Evolutionary conservation across 2,888 invertebrate genomes (phyloP).

Genomic region (Eledona agricola): DNA sequence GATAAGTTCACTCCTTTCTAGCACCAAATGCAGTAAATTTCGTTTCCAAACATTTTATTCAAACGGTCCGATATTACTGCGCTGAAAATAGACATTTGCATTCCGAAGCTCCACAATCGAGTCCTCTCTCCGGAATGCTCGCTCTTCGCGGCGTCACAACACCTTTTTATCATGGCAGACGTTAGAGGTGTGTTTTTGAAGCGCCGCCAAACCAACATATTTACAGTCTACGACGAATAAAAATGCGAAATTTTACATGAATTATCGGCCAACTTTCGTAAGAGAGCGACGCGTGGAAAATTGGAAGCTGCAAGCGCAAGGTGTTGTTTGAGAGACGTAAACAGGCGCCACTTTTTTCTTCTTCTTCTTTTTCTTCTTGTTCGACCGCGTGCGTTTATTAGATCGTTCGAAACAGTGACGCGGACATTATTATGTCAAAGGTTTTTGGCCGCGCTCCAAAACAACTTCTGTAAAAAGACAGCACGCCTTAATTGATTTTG

Average conservation of each 20-base stretch:
- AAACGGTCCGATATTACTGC: conserved; percentile 33
- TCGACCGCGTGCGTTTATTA: conserved; percentile 20
- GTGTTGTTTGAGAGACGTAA: too few relatives aligned
- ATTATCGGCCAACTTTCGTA: conserved; percentile 19
- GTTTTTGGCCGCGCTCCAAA: conserved; percentile 28
- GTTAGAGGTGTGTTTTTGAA: conserved; percentile 16
- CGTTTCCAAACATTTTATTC: conserved; percentile 33
- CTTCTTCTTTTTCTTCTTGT: too few relatives aligned
- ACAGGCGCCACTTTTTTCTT: too few relatives aligned
- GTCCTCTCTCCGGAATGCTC: conserved; percentile 20
- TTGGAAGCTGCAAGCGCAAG: conserved; percentile 17
- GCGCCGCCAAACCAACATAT: conserved; percentile 18
- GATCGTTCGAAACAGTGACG: conserved; percentile 26
- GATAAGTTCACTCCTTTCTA: not conserved
- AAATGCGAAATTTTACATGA: conserved; percentile 17
- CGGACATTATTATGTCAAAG: conserved; percentile 35
- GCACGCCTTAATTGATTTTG: conserved; percentile 45
- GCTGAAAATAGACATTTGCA: conserved; percentile 42
- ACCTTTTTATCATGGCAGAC: conserved; percentile 21
- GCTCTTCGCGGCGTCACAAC: conserved; percentile 27
- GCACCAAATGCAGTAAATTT: conserved; percentile 18
- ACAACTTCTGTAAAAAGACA: conserved; percentile 39
- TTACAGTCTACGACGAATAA: conserved; percentile 5
- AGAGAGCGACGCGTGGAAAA: conserved; percentile 9
- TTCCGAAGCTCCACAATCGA: conserved; percentile 38